Base-by-base conservation (phyloP, 2,113 vertebrate genomes). In the Elephantulus edwardii region DNA sequence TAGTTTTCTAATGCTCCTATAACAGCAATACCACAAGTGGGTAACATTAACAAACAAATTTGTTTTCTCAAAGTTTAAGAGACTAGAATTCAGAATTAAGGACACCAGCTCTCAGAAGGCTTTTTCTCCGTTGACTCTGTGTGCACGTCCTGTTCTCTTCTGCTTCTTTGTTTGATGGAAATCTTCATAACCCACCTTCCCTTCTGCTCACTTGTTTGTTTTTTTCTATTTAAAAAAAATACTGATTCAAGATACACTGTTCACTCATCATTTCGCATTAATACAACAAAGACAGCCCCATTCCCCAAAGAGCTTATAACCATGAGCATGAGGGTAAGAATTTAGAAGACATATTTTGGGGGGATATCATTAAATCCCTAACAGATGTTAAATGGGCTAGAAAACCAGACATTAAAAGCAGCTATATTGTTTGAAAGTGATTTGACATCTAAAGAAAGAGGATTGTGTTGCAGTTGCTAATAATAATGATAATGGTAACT, bases 371-470 rank as follows among this genome's bases (percentile, higher is more conserved):
- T 62, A 9, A 33, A 33, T 62, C 60, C 30, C 10, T 62, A 62
- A 62, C 30, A 90, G 78, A 58, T 62, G 60, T 35, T 24, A 90
- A n/a, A 66, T 80, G 44, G 74, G 19, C 46, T 74, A 66, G 82
- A 81, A 86, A 88, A 91, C 46, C 82, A 46, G 70, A 30, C 79
- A 24, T 48, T 66, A 40, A 90, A 74, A 86, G 42, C 40, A 88
- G 56, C 20, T 77, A n/a, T 22, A 3, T 68, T 77, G 44, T 54
- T 33, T 58, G 85, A 89, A 85, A 83, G 30, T 58, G 74, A 76
- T 60, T 58, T n/a, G 54, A 66, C 64, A 72, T 87, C 86, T 72
- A 85, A 68, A 86, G 83, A 84, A 78, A 86, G 83, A 84, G 75
- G 72, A n/a, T 72, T 82, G 20, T 68, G 30, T 83, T 83, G 28